Conservation (phyloP, 2,113 vertebrate genomes). For the Sialia sialis region DNA sequence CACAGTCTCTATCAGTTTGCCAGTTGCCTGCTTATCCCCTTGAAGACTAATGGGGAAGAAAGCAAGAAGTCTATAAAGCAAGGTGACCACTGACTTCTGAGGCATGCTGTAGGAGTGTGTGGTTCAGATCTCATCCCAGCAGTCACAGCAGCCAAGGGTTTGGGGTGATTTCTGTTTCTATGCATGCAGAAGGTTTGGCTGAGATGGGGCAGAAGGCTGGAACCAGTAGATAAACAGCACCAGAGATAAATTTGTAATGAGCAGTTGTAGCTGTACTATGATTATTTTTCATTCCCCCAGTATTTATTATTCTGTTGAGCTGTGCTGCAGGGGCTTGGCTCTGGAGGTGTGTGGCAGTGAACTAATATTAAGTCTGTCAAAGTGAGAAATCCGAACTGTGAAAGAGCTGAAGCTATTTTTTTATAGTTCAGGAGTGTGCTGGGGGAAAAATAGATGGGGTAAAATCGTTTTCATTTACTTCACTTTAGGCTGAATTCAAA, state of each 20-base stretch:
- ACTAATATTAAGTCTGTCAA: not conserved
- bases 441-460: not conserved
- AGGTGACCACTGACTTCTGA: not conserved
- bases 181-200: not conserved
- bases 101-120: rapidly evolving
- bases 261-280: not conserved
- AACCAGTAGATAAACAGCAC: not conserved
- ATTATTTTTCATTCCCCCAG: not conserved
- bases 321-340: not conserved
- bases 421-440: not conserved
- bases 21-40: not conserved
- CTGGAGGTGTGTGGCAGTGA: not conserved
- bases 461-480: not conserved
- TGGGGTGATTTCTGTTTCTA: not conserved
- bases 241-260: not conserved
- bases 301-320: slow-evolving; percentile 13
- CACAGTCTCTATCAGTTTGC: not conserved
- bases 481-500: not conserved
- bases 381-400: not conserved
- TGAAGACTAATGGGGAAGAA: not conserved
- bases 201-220: not conserved
- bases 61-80: not conserved
- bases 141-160: not conserved
- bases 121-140: not conserved
- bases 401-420: not conserved